Conservation (phyloP, 2,113 vertebrate genomes). For the Acrocephalus kingi region DNA sequence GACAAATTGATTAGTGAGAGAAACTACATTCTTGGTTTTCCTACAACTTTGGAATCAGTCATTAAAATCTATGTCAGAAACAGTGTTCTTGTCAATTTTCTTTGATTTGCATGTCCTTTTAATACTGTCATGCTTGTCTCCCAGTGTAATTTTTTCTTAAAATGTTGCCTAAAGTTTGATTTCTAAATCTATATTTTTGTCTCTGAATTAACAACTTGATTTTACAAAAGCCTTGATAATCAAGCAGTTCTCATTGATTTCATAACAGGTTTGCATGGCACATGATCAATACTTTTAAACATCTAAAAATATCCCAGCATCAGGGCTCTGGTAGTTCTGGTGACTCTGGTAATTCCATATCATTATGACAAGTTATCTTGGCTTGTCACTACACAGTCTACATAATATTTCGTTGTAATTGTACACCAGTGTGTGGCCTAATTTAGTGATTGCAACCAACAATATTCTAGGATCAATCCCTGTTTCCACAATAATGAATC, state of each 20-base stretch:
- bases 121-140: neutral
- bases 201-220: neutral
- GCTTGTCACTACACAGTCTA: neutral
- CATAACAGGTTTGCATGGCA: neutral
- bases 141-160: neutral
- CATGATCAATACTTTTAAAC: neutral
- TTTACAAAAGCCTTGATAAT: neutral
- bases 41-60: neutral
- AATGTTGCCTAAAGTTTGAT: neutral
- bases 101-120: neutral
- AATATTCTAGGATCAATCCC: neutral
- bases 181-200: slow-evolving; percentile 9
- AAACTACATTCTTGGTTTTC: neutral
- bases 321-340: neutral
- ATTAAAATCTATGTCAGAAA: neutral
- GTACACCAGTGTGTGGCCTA: neutral
- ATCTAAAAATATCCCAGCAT: neutral
- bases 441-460: neutral
- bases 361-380: neutral
- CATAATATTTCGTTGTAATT: neutral
- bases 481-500: neutral
- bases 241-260: neutral
- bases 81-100: neutral
- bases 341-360: neutral
- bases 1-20: neutral